A percentile compares a stretch with the other conserved stretches of the same genome.
Evolutionary conservation across 2,888 invertebrate genomes (phyloP).

Genomic region (Notodonta dromedarius): DNA sequence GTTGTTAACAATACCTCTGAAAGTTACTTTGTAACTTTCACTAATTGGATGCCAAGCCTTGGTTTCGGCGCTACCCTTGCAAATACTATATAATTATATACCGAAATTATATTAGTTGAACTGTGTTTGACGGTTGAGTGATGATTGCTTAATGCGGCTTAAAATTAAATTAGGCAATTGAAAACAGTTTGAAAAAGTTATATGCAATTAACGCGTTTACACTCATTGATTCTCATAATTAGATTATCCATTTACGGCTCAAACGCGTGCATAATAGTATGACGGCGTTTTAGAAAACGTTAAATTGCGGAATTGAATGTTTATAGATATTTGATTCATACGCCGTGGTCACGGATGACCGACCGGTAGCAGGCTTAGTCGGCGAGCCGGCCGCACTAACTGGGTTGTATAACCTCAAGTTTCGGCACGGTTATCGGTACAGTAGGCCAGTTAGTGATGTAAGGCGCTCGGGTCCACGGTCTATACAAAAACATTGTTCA

Average conservation of each 20-base stretch:
- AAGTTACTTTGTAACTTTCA: no score
- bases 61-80: no score
- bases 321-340: conserved; percentile 43
- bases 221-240: conserved; percentile 24
- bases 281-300: conserved; percentile 44
- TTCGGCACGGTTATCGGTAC: conserved; percentile 36
- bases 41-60: no score
- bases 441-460: conserved; percentile 9
- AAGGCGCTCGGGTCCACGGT: neutral
- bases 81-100: no score
- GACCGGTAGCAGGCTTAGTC: conserved; percentile 17
- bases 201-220: conserved; percentile 26
- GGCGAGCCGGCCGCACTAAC: conserved; percentile 6
- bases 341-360: conserved; percentile 41
- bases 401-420: conserved; percentile 45
- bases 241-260: conserved; percentile 18
- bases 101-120: no score
- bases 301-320: conserved; percentile 40
- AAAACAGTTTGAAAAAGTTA: conserved; percentile 16
- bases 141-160: conserved; percentile 53
- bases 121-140: neutral
- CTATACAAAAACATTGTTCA: neutral
- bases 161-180: conserved; percentile 18
- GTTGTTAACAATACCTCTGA: no score
- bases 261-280: conserved; percentile 28